Evolutionary conservation across 2,888 invertebrate genomes (phyloP), one percentile per base, ranked within the genome.

Genomic region (Ophion obscuratus): DNA sequence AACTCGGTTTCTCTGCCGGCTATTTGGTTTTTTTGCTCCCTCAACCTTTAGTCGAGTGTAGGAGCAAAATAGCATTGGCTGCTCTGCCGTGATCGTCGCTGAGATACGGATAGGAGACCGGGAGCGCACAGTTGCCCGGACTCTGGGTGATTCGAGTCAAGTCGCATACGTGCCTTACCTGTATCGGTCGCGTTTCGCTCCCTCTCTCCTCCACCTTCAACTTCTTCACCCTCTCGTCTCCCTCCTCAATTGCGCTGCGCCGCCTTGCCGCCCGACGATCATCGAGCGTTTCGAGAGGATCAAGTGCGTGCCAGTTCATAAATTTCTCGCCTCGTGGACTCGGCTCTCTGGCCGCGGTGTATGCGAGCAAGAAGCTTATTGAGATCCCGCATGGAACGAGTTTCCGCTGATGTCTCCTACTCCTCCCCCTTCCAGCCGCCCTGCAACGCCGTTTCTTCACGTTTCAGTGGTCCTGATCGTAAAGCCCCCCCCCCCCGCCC

Each of bases 231-330:
- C 68, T 61, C 79, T 11, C 14, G 14, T 14, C 47, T 14, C 14
- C 47, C 47, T 14, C 47, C 47, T 3, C 47, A 0, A 3, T 10
- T 6, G 40, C 40, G 40, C 47, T 47, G 11, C 47, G 11, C 47
- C 47, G 14, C 14, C 47, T 14, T 11, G 11, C 53, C 31, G 68
- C 70, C 76, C 71, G 24, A 17, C 47, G 68, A 78, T 73, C 76
- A 66, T 74, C 78, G 79, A 81, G 74, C 74, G 59, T 67, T 68
- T 62, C 61, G 64, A 82, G 78, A 82, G 84, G 73, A 86, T 75
- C 83, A 80, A 86, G 83, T 86, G 87, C 87, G 87, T 87, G 87
- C 87, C 86, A 86, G 87, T 87, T 87, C 86, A 87, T 87, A 87
- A 87, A 88, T 88, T 87, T 86, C 87, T 85, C 83, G 81, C 84